A percentile compares a stretch with the other conserved stretches of the same genome.
Conservation (phyloP, 1,140 invertebrate species). For the Halesus radiatus region DNA sequence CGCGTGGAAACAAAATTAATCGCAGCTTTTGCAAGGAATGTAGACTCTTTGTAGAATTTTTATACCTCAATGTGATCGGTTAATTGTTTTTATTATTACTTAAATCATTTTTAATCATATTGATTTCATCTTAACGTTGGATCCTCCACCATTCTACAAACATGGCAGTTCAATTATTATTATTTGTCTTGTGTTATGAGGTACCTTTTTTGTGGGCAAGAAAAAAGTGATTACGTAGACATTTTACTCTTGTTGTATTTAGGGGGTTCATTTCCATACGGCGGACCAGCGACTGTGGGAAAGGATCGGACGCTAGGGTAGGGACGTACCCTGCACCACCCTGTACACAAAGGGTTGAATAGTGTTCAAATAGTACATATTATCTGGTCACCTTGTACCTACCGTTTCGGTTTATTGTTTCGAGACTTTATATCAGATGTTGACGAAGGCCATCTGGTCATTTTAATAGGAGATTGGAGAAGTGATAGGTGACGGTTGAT, state of each 20-base stretch:
- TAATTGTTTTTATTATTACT: too few species aligned
- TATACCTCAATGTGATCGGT: too few species aligned
- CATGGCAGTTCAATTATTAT: background rate
- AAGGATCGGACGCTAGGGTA: background rate
- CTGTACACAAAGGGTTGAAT: background rate
- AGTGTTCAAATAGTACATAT: too few species aligned
- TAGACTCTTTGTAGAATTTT: too few species aligned
- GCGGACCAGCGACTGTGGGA: constrained; percentile 36
- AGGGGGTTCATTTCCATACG: constrained; percentile 54
- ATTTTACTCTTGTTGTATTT: constrained; percentile 40
- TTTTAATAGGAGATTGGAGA: too few species aligned
- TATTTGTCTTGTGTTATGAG: background rate
- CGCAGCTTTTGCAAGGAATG: too few species aligned
- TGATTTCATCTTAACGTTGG: too few species aligned
- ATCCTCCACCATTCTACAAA: too few species aligned
- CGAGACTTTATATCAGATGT: background rate
- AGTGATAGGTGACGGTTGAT: too few species aligned
- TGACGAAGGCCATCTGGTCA: too few species aligned
- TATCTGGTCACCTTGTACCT: background rate
- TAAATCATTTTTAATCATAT: too few species aligned
- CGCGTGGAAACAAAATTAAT: too few species aligned
- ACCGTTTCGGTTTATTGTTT: background rate
- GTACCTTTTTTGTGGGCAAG: constrained; percentile 46
- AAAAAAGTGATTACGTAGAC: constrained; percentile 49
- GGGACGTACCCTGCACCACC: background rate